Evolutionary conservation across 2,113 vertebrate species (phyloP).

Genomic region (Pristiophorus japonicus): DNA sequence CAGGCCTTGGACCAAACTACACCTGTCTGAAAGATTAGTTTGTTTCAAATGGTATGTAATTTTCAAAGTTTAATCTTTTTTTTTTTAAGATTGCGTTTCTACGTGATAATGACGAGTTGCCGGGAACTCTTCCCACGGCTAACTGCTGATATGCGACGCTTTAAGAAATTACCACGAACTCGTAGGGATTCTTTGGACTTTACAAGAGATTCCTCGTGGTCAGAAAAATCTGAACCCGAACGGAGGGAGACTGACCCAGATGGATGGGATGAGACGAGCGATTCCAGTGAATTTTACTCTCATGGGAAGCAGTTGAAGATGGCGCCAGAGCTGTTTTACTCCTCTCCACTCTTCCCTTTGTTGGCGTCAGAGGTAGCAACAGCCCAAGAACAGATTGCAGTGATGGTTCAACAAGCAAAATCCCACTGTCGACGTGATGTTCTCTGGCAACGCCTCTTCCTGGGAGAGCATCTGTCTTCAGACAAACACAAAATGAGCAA

Average conservation of each 20-base stretch:
- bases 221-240: slow-evolving; percentile 48
- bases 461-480: slow-evolving; percentile 81
- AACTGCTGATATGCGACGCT: slow-evolving; percentile 84
- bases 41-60: neutral
- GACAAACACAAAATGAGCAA: slow-evolving; percentile 87
- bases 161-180: slow-evolving; percentile 80
- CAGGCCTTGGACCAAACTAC: neutral
- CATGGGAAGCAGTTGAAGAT: slow-evolving; percentile 47
- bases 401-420: slow-evolving; percentile 84
- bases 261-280: slow-evolving; percentile 64
- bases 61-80: neutral
- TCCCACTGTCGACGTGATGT: slow-evolving; percentile 92
- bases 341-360: slow-evolving; percentile 75
- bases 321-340: slow-evolving; percentile 61
- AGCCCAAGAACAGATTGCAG: slow-evolving; percentile 75
- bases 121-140: slow-evolving; percentile 90
- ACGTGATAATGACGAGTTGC: slow-evolving; percentile 94
- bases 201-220: slow-evolving; percentile 46
- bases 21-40: neutral
- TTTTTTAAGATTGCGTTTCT: slow-evolving; percentile 73
- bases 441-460: slow-evolving; percentile 92
- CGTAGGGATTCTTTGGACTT: slow-evolving; percentile 68
- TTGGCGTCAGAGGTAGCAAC: slow-evolving; percentile 75
- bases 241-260: slow-evolving; percentile 52
- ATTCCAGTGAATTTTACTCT: slow-evolving; percentile 57